Conservation (phyloP, 2,113 vertebrate species). For the Nanorana parkeri region DNA sequence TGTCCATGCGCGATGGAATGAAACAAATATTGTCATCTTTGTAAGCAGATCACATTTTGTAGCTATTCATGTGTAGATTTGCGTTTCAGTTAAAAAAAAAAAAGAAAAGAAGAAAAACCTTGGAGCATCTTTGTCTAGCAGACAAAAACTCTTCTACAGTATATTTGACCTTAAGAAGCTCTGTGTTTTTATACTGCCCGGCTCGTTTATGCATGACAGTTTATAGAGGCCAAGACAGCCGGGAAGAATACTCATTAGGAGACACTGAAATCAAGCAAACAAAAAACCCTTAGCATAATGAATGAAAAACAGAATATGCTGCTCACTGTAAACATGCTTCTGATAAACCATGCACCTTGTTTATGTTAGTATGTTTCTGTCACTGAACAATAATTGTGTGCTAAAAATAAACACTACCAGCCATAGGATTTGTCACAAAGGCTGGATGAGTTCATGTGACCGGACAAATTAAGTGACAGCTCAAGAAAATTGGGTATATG, state of each 20-base stretch:
- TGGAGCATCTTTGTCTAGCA: conserved; percentile 46
- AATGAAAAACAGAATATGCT: background rate
- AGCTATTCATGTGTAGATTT: conserved; percentile 53
- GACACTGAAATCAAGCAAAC: conserved; percentile 3
- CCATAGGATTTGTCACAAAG: conserved; percentile 2
- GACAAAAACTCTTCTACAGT: conserved; percentile 37
- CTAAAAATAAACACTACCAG: conserved; percentile 26
- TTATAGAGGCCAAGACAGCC: background rate
- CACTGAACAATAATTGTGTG: background rate
- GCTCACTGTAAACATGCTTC: background rate
- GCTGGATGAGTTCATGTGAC: conserved; percentile 4
- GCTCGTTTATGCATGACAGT: conserved; percentile 36
- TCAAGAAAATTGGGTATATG: conserved; percentile 7
- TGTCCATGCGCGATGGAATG: conserved; percentile 51
- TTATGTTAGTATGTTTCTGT: background rate
- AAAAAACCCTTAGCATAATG: conserved; percentile 9
- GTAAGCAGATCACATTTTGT: conserved; percentile 51
- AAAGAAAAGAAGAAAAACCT: conserved; percentile 33
- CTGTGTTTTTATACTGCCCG: conserved; percentile 18
- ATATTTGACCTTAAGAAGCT: conserved; percentile 47
- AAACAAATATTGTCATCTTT: conserved; percentile 55
- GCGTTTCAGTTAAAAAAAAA: conserved; percentile 25
- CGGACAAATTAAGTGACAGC: conserved; percentile 27
- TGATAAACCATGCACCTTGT: background rate
- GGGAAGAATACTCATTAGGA: conserved; percentile 14